Conservation (phyloP, 2,113 vertebrate species). For the Diadophis punctatus region DNA sequence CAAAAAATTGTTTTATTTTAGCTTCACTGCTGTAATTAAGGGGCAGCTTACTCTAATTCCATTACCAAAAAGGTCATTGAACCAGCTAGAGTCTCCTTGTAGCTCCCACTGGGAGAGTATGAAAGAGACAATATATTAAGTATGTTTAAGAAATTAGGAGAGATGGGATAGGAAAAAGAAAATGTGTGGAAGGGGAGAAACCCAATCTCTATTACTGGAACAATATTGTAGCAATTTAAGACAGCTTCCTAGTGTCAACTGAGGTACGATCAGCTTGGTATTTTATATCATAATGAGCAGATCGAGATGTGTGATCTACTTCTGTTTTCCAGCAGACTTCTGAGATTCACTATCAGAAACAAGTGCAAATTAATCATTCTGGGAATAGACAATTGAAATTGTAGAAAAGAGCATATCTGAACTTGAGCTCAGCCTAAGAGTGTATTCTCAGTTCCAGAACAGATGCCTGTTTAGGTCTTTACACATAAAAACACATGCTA, state of each 20-base stretch:
- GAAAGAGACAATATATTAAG: conserved; percentile 3
- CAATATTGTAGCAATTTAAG: neutral
- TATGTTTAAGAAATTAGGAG: neutral
- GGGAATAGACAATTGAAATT: neutral
- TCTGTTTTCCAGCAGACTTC: neutral
- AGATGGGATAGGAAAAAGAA: neutral
- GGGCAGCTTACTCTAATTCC: conserved; percentile 10
- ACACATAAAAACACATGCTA: neutral
- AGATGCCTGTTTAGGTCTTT: neutral
- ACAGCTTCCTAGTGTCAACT: neutral
- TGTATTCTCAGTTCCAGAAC: neutral
- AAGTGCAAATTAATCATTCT: neutral
- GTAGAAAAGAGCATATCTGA: neutral
- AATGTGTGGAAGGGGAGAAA: neutral
- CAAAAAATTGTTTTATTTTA: conserved; percentile 4
- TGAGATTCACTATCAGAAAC: neutral
- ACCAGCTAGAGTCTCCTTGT: conserved; percentile 9
- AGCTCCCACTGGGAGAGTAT: neutral
- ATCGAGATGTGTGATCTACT: neutral
- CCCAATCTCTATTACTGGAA: neutral
- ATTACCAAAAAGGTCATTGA: neutral
- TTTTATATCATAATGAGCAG: neutral
- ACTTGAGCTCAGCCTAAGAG: neutral
- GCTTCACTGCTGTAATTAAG: conserved; percentile 22
- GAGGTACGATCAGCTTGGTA: neutral